Base-by-base conservation (phyloP, 37 sponge, comb jelly and placozoan genomes). In the Spongia lamella region DNA sequence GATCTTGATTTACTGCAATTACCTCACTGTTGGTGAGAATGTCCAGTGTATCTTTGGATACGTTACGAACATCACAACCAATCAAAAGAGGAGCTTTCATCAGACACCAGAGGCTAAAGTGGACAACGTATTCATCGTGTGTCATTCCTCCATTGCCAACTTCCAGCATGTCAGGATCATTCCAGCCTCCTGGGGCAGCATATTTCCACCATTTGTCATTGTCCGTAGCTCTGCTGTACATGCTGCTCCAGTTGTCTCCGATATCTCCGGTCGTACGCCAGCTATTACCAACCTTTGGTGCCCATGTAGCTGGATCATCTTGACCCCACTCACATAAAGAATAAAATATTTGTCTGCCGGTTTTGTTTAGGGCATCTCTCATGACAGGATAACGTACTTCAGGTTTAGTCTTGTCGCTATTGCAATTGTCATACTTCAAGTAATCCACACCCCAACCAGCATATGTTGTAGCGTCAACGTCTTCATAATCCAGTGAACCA, bases 81-180 rank as follows among this genome's bases (percentile, higher is more conserved):
- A 82, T 73, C 38, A 82, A 56, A 20, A 82, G 83, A 36, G 83
- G 83, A 31, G 83, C 74, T 49, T 82, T 75, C 3, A 50, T 49
- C 26, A 75, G 37, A 52, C 52, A 72, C 75, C 83, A 82, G 32
- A 73, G 68, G 50, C 93, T 92, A 77, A 92, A 87, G 84, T 92
- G 93, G 1, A 88, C 72, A 49, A 73, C 67, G 56, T 87, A 73
- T 63, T 92, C 93, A 7, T 71, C 53, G 0, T 53, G 57, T 15
- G 78, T 74, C 88, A 87, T 83, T 0, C 66, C 72, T 35, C 88
- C 88, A 76, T 92, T 92, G 15, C 93, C 93, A 7, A 92, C 70
- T 73, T 93, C 86, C 79, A 93, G 58, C 93, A 93, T 93, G 65
- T 85, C 93, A 0, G 86, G 87, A 66, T 93, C 93, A 52, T 93